phyloP scores from a whole-genome alignment of 2,888 invertebrate genomes.

The Chrysopilus asiliformis region DNA sequence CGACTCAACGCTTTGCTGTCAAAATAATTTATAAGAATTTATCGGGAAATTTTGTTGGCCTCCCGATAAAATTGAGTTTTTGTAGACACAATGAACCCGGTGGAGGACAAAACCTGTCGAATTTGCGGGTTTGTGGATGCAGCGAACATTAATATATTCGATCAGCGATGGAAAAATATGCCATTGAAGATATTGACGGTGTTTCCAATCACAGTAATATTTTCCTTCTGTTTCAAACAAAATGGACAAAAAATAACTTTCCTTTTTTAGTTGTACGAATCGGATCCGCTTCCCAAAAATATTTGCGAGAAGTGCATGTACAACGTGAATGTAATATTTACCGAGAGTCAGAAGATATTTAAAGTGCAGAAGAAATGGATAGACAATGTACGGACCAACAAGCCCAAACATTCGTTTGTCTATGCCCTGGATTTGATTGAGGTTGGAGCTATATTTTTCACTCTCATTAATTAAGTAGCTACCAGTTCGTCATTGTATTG shows the following conservation, averaged over 20 bases:
- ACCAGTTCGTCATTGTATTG: neutral
- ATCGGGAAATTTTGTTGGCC: too few species aligned
- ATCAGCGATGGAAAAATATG: slow-evolving; percentile 16
- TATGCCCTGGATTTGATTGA: slow-evolving; percentile 21
- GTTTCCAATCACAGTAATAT: slow-evolving; percentile 22
- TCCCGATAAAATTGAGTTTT: too few species aligned
- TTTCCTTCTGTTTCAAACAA: neutral
- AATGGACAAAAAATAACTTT: neutral
- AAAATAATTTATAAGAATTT: too few species aligned
- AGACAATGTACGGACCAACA: slow-evolving; percentile 19
- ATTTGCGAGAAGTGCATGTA: slow-evolving; percentile 23
- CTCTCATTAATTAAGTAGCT: neutral
- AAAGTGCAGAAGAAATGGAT: slow-evolving; percentile 23
- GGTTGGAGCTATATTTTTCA: slow-evolving; percentile 14
- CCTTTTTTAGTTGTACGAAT: slow-evolving; percentile 21
- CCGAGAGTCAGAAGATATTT: slow-evolving; percentile 20
- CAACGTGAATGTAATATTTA: slow-evolving; percentile 19
- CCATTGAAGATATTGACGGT: slow-evolving; percentile 22
- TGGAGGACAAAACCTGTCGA: slow-evolving; percentile 23
- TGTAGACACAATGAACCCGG: neutral
- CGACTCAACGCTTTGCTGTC: too few species aligned
- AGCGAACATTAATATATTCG: slow-evolving; percentile 21
- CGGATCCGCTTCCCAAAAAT: slow-evolving; percentile 26
- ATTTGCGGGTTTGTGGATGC: slow-evolving; percentile 23
- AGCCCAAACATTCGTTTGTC: slow-evolving; percentile 23